phyloP scores from a whole-genome alignment of 1,140 invertebrate species.

The Drosophila albomicans region DNA sequence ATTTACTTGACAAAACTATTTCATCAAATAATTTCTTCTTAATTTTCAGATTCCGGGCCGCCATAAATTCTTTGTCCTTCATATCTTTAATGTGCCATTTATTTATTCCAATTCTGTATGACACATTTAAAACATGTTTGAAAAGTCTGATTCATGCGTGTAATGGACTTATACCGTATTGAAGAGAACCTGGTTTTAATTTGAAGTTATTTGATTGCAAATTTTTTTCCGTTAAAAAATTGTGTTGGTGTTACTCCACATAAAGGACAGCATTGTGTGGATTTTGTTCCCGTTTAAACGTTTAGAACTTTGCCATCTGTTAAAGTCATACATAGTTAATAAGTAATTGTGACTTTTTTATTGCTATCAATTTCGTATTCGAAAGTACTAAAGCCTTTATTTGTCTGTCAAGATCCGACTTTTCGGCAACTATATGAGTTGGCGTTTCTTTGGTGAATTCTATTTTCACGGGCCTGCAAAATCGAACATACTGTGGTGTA shows the following conservation, averaged over 20 bases:
- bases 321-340: constrained; percentile 24
- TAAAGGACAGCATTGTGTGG: constrained; percentile 16
- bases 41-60: too few species aligned
- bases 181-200: not conserved
- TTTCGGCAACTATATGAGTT: not conserved
- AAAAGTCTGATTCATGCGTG: constrained; percentile 21
- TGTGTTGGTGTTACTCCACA: constrained; percentile 28
- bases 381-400: too few species aligned
- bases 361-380: not conserved
- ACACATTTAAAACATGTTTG: constrained; percentile 13
- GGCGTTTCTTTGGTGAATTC: not conserved
- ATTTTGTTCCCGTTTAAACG: constrained; percentile 29
- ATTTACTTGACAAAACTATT: not conserved
- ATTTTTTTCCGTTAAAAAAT: not conserved
- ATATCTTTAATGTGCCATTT: constrained; percentile 16
- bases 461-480: not conserved
- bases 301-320: constrained; percentile 33
- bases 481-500: too few species aligned
- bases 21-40: not conserved
- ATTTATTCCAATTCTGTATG: constrained; percentile 20
- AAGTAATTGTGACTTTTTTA: constrained; percentile 15
- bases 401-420: too few species aligned
- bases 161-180: constrained; percentile 25
- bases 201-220: too few species aligned
- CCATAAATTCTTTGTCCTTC: not conserved